Evolutionary conservation across 2,888 invertebrate genomes (phyloP).

Genomic region (Neuroscelio doddi): DNA sequence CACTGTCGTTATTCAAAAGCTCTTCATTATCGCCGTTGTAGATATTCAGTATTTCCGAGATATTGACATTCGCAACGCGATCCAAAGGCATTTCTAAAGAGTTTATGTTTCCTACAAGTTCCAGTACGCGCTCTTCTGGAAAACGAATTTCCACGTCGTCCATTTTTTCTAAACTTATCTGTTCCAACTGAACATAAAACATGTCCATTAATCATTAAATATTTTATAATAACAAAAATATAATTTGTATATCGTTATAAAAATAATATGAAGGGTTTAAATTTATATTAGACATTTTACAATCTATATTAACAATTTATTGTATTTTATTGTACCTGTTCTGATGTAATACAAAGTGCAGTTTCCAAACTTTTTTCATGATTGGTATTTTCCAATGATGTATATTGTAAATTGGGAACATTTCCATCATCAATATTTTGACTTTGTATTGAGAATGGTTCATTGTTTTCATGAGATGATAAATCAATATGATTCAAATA

Average conservation of each 20-base stretch:
- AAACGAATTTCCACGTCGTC: slow-evolving; percentile 47
- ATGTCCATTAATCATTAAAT: slow-evolving; percentile 10
- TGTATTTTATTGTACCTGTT: slow-evolving; percentile 50
- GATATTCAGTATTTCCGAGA: slow-evolving; percentile 47
- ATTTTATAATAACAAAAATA: slow-evolving; percentile 1
- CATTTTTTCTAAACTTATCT: slow-evolving; percentile 48
- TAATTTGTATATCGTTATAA: not conserved
- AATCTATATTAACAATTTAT: slow-evolving; percentile 4
- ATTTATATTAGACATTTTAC: not conserved
- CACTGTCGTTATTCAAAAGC: slow-evolving; percentile 6
- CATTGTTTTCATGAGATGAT: slow-evolving; percentile 20
- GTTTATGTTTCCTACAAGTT: slow-evolving; percentile 52
- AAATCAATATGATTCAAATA: slow-evolving; percentile 38
- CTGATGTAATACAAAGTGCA: slow-evolving; percentile 53
- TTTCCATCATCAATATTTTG: slow-evolving; percentile 10
- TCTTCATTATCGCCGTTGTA: slow-evolving; percentile 42
- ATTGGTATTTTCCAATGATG: slow-evolving; percentile 19
- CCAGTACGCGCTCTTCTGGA: slow-evolving; percentile 50
- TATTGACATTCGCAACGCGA: slow-evolving; percentile 29
- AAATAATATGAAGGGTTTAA: not conserved
- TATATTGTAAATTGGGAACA: slow-evolving; percentile 26
- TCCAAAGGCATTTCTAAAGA: slow-evolving; percentile 40
- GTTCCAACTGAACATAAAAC: slow-evolving; percentile 50
- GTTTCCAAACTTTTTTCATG: slow-evolving; percentile 48
- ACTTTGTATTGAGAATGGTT: slow-evolving; percentile 18